phyloP scores from a whole-genome alignment of 2,888 invertebrate species.

The Cheilosia vulpina region DNA sequence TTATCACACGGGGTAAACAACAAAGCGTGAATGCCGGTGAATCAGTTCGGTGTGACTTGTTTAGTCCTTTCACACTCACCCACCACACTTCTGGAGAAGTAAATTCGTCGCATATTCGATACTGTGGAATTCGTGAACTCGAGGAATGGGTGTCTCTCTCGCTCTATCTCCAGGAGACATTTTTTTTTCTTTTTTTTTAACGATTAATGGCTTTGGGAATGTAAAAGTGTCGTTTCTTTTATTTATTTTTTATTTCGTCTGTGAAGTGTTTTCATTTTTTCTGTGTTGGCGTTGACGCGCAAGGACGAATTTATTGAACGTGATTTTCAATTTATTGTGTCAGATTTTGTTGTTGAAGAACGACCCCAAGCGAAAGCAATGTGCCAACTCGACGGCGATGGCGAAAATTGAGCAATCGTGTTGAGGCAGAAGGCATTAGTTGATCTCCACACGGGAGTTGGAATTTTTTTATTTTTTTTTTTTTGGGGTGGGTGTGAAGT shows the following conservation, averaged over 20 bases:
- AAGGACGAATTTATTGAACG: conserved; percentile 53
- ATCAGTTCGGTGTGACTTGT: conserved; percentile 18
- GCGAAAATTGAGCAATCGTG: conserved; percentile 34
- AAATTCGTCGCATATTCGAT: conserved; percentile 33
- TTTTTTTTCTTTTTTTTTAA: conserved; percentile 20
- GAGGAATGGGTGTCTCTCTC: conserved; percentile 10
- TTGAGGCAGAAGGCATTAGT: conserved; percentile 4
- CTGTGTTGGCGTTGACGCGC: conserved; percentile 18
- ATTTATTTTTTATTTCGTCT: conserved; percentile 10
- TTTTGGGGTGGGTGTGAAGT: not conserved
- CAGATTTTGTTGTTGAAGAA: conserved; percentile 29
- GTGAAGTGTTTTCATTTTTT: conserved; percentile 8
- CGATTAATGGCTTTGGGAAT: conserved; percentile 63
- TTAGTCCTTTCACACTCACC: conserved; percentile 38
- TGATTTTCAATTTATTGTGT: conserved; percentile 59
- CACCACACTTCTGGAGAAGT: conserved; percentile 37
- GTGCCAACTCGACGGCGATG: not conserved
- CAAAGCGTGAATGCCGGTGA: conserved; percentile 47
- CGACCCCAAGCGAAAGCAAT: not conserved
- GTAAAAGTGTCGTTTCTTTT: conserved; percentile 18
- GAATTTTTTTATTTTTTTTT: not conserved
- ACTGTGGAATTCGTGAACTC: conserved; percentile 10
- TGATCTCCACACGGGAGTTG: not conserved
- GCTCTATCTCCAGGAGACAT: conserved; percentile 20
- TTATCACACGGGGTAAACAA: conserved; percentile 43